Conservation (phyloP, 2,113 vertebrate species). For the Carlito syrichta region DNA sequence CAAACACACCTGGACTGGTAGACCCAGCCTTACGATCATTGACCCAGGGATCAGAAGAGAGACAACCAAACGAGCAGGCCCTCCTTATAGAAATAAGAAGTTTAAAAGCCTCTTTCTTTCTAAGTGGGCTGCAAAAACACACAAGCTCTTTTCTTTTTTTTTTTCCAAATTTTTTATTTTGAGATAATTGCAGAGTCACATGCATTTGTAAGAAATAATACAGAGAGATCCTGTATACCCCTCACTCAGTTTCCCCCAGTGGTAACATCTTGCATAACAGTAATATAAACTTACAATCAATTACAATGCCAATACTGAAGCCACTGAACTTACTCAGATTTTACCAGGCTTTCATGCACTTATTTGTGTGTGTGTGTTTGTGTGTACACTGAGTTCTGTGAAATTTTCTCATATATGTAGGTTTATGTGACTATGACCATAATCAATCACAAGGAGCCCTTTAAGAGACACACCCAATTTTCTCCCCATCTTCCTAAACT, state of each 20-base stretch:
- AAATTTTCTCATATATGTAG: not conserved
- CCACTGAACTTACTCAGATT: not conserved
- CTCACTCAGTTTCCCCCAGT: not conserved
- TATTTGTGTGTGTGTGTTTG: not conserved
- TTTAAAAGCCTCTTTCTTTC: not conserved
- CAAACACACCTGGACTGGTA: not conserved
- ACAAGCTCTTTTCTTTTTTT: not conserved
- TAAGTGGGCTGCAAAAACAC: not conserved
- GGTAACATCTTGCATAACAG: not conserved
- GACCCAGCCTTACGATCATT: not conserved
- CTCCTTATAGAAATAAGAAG: not conserved
- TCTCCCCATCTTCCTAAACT: too few species aligned
- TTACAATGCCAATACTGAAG: not conserved
- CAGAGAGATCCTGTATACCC: not conserved
- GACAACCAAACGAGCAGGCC: not conserved
- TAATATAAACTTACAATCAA: not conserved
- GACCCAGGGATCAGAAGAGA: not conserved
- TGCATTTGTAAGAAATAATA: not conserved
- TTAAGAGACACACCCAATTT: not conserved
- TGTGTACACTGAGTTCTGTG: not conserved
- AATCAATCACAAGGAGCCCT: not conserved
- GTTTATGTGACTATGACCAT: not conserved
- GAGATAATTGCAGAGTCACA: not conserved
- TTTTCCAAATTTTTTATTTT: not conserved
- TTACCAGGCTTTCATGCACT: not conserved